Base-by-base conservation (phyloP, 2,797 vertebrate genomes). In the Aythya fuligula region DNA sequence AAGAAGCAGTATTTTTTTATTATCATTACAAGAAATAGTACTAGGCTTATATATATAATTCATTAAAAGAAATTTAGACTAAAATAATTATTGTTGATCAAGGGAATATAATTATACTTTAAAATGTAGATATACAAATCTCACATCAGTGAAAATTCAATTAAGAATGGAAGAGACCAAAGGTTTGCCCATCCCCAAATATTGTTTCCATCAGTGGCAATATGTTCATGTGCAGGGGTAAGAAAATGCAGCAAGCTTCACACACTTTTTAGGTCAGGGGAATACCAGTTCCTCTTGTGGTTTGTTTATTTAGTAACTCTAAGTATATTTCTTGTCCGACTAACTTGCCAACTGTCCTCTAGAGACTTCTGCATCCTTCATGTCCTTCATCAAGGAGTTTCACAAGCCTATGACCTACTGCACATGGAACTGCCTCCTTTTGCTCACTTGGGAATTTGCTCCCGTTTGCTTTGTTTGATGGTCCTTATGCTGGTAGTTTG, bases 31-130 rank as follows among this genome's bases (percentile, higher is more conserved):
- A 53, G 57, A 93, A 94, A 70, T 64, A 54, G 43, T 30, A 85
- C 7, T 18, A 77, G 89, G 71, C 36, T 70, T 92, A 81, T 38
- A 85, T 92, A 77, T 38, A 85, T 94, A 93, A 95, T 90, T 97
- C 61, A 93, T 91, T 95, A 91, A 83, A 78, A 67, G 32, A 80
- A 65, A 84, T 77, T 58, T 60, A 36, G 56, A 85, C 66, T 20
- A 17, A 87, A 61, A 72, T 89, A 56, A 93, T 85, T 85, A 82
- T 80, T 43, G 69, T 28, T 80, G 64, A 93, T 89, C 88, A 77
- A 79, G 64, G 78, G 70, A 65, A 54, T 72, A 47, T 67, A 97
- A 94, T 96, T 93, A 53, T 57, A 89, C 45, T 90, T 90, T 82
- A 85, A 93, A 85, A 67, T 47, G 41, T 53, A 74, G 75, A 67